These are phyloP conservation scores for Scomber colias DNA, from an alignment of 2,113 vertebrate genomes.

Conservation along the genomic window DNA sequence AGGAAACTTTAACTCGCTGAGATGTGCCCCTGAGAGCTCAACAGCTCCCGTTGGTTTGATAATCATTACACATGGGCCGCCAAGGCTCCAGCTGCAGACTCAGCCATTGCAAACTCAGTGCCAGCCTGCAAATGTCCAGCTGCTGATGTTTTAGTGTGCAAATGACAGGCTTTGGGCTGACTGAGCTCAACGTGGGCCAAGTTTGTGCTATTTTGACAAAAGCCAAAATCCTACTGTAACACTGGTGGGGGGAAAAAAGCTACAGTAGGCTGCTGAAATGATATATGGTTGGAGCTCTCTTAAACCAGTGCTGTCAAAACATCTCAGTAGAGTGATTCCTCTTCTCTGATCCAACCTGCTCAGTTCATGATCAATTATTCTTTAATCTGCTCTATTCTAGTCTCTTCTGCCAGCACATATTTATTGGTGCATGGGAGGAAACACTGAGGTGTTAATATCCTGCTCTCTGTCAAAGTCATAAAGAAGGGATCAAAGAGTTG, in stretches of 20 bases:
- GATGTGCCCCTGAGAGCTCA: conserved; percentile 53
- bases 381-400: neutral
- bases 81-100: conserved; percentile 57
- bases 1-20: conserved; percentile 66
- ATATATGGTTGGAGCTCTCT: neutral
- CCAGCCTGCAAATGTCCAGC: conserved; percentile 54
- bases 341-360: neutral
- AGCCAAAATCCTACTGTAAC: conserved; percentile 11
- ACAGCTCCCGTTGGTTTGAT: conserved; percentile 53
- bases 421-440: neutral
- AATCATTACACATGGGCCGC: conserved; percentile 59
- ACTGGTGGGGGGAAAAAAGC: no score
- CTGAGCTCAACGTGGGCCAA: conserved; percentile 9
- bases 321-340: neutral
- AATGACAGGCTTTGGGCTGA: conserved; percentile 50
- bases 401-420: neutral
- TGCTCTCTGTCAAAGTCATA: conserved; percentile 5
- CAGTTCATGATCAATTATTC: neutral
- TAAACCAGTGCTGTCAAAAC: conserved; percentile 1
- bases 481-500: conserved; percentile 9
- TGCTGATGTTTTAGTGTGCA: conserved; percentile 49
- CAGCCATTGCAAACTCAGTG: conserved; percentile 23
- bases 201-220: conserved; percentile 32
- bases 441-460: neutral
- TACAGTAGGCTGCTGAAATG: neutral